phyloP scores from a whole-genome alignment of 2,888 invertebrate species.

The Eristalis arbustorum region DNA sequence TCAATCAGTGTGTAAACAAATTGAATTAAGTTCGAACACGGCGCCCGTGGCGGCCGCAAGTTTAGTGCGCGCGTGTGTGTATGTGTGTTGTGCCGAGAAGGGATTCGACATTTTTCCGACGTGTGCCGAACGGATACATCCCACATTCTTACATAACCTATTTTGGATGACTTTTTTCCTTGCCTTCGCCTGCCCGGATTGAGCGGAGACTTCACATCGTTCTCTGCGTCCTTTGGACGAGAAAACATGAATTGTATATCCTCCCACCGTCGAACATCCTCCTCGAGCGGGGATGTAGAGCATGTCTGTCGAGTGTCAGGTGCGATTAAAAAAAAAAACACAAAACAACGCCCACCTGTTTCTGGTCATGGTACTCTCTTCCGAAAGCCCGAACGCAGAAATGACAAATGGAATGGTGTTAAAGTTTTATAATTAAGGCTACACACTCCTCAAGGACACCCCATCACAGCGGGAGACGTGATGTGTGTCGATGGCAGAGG shows the following conservation, averaged over 20 bases:
- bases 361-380: background rate
- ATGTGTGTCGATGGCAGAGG: background rate
- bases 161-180: background rate
- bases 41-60: too few relatives aligned
- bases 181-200: constrained; percentile 2
- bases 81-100: background rate
- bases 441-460: background rate
- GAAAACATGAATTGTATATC: background rate
- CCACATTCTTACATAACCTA: constrained; percentile 58
- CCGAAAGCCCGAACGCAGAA: constrained; percentile 11
- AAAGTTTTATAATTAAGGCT: constrained; percentile 45
- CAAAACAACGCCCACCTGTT: constrained; percentile 59
- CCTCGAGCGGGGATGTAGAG: constrained; percentile 30
- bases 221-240: background rate
- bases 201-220: background rate
- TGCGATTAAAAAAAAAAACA: background rate
- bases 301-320: constrained; percentile 14
- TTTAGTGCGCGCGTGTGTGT: background rate
- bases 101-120: background rate
- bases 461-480: background rate
- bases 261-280: background rate
- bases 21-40: constrained; percentile 20
- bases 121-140: constrained; percentile 22
- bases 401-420: constrained; percentile 54
- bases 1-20: constrained; percentile 53